Conservation (phyloP, 2,113 vertebrate genomes). For the Sinocyclocheilus anshuiensis region DNA sequence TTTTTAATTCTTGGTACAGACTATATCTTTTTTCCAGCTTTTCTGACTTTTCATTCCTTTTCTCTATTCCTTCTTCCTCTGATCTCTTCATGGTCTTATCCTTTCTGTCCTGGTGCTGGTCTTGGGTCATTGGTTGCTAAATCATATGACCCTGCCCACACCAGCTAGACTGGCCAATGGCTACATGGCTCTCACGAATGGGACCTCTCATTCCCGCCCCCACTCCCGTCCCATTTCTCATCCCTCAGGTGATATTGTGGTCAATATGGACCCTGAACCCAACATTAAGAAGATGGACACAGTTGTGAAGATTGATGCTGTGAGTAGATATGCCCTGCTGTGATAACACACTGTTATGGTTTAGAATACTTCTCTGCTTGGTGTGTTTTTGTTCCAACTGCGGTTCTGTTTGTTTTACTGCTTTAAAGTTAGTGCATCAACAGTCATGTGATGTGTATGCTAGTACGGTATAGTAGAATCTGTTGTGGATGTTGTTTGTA, state of each 20-base stretch:
- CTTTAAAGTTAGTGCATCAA: background rate
- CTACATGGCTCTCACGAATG: constrained; percentile 77
- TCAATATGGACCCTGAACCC: constrained; percentile 85
- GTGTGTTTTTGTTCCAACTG: constrained; percentile 7
- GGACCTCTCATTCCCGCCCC: constrained; percentile 74
- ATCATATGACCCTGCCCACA: constrained; percentile 62
- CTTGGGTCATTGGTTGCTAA: constrained; percentile 41
- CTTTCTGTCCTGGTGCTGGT: constrained; percentile 48
- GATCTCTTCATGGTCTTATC: constrained; percentile 25
- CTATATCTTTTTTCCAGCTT: constrained; percentile 6
- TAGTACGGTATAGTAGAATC: constrained; percentile 40
- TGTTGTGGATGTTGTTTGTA: constrained; percentile 57
- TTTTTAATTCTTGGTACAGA: background rate
- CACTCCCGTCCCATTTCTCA: constrained; percentile 77
- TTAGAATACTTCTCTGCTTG: background rate
- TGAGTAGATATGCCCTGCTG: constrained; percentile 71
- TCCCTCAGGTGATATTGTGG: constrained; percentile 88
- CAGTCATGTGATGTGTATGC: constrained; percentile 12
- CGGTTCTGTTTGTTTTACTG: background rate
- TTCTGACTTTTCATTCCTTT: constrained; percentile 21
- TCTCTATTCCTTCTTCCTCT: constrained; percentile 16
- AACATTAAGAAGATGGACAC: constrained; percentile 92
- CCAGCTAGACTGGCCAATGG: constrained; percentile 84
- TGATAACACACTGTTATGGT: background rate
- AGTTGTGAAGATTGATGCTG: constrained; percentile 91